These are phyloP conservation scores for Semnornis frantzii DNA, from an alignment of 2,113 vertebrate genomes.

Conservation along the genomic window DNA sequence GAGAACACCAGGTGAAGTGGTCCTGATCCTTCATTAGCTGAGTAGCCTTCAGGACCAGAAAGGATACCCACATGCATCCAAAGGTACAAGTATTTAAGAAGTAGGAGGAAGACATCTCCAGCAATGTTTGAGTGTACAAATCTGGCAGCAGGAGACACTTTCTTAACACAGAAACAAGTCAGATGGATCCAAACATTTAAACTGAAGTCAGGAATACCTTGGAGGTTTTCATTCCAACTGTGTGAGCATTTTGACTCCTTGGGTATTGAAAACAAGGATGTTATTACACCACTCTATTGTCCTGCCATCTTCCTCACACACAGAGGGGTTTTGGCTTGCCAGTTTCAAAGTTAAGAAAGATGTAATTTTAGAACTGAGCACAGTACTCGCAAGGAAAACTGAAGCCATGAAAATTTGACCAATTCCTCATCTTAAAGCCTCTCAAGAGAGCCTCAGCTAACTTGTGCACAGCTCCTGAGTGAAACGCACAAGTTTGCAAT, in stretches of 20 bases:
- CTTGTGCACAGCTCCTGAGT: neutral
- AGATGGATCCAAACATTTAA: neutral
- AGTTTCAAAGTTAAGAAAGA: neutral
- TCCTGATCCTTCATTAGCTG: neutral
- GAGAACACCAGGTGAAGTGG: neutral
- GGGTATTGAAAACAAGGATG: neutral
- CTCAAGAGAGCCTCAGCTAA: neutral
- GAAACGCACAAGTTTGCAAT: neutral
- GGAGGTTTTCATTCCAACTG: neutral
- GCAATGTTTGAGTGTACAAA: neutral
- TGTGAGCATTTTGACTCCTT: neutral
- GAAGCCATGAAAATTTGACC: neutral
- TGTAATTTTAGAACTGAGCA: neutral
- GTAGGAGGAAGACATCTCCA: neutral
- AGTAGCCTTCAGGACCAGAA: neutral
- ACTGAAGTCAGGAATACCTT: neutral
- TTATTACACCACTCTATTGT: neutral
- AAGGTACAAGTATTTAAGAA: neutral
- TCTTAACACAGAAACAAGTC: neutral
- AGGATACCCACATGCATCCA: neutral
- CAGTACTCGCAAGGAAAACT: neutral
- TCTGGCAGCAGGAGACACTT: neutral
- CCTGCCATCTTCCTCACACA: neutral
- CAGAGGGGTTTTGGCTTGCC: neutral
- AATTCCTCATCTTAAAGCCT: neutral